phyloP scores from a whole-genome alignment of 2,113 vertebrate species.

The Hippocampus zosterae region DNA sequence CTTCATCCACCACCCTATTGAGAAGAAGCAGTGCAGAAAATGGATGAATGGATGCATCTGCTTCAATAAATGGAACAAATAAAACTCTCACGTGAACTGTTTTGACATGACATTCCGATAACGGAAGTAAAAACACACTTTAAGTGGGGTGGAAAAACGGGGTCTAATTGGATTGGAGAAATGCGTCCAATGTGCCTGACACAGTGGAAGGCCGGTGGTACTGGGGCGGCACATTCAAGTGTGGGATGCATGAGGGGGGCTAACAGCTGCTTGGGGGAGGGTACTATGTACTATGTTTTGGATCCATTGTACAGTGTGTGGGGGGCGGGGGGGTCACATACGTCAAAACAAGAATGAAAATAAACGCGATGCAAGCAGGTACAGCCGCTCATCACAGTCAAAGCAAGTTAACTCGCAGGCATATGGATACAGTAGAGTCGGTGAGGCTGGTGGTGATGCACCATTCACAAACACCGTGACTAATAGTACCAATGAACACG shows the following conservation, averaged over 20 bases:
- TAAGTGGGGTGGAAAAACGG: background rate
- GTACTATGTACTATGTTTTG: constrained; percentile 18
- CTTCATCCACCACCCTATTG: no score
- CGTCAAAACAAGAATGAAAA: constrained; percentile 26
- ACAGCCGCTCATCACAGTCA: no score
- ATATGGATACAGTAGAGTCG: no score
- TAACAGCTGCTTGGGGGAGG: constrained; percentile 54
- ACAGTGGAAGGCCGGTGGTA: constrained; percentile 2
- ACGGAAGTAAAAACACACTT: background rate
- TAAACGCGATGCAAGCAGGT: background rate
- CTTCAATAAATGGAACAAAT: no score
- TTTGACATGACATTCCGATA: background rate
- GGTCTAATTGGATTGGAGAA: constrained; percentile 17
- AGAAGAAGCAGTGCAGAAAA: no score
- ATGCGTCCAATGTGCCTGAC: constrained; percentile 26
- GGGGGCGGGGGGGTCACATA: constrained; percentile 4
- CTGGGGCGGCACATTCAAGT: constrained; percentile 3
- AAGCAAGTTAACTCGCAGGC: no score
- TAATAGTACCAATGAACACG: constrained; percentile 39
- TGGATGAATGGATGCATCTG: no score
- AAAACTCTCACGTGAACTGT: no score
- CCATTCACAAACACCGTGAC: constrained; percentile 9
- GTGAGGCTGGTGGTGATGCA: no score
- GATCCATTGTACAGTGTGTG: constrained; percentile 15
- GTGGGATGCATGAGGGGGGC: constrained; percentile 4